Conservation (phyloP, 2,113 vertebrate species). For the Microtus pennsylvanicus region DNA sequence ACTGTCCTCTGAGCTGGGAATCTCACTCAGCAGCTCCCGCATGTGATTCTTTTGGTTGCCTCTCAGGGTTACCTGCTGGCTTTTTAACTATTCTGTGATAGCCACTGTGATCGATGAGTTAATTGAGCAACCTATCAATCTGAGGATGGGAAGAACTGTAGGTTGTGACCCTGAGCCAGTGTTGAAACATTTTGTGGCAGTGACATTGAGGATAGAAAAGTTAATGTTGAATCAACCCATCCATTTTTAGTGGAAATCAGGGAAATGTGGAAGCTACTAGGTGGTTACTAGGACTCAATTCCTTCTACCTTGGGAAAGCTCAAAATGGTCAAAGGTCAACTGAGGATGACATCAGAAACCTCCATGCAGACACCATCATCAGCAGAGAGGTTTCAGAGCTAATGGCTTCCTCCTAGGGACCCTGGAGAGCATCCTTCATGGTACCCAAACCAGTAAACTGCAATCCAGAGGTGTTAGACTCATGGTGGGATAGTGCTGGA, state of each 20-base stretch:
- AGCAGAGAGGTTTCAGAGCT: not conserved
- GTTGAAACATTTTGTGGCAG: not conserved
- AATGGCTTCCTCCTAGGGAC: not conserved
- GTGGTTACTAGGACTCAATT: not conserved
- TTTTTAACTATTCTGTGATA: not conserved
- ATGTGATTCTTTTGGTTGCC: not conserved
- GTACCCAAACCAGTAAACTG: not conserved
- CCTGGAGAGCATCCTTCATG: not conserved
- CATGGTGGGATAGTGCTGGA: not conserved
- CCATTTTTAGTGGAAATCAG: not conserved
- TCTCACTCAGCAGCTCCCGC: not conserved
- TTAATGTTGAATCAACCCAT: not conserved
- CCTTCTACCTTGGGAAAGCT: too few relatives aligned
- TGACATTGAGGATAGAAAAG: not conserved
- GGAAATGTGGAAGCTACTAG: too few relatives aligned
- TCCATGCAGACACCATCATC: not conserved
- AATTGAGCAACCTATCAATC: not conserved
- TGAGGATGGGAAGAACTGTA: not conserved
- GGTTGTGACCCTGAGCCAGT: not conserved
- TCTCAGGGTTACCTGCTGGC: not conserved
- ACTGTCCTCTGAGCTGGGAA: not conserved
- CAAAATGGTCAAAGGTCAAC: not conserved
- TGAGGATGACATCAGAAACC: not conserved
- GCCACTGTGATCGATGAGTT: not conserved
- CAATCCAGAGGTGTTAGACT: not conserved